Conservation (phyloP, 1,140 invertebrate species). For the Gyrodactylus salaris region DNA sequence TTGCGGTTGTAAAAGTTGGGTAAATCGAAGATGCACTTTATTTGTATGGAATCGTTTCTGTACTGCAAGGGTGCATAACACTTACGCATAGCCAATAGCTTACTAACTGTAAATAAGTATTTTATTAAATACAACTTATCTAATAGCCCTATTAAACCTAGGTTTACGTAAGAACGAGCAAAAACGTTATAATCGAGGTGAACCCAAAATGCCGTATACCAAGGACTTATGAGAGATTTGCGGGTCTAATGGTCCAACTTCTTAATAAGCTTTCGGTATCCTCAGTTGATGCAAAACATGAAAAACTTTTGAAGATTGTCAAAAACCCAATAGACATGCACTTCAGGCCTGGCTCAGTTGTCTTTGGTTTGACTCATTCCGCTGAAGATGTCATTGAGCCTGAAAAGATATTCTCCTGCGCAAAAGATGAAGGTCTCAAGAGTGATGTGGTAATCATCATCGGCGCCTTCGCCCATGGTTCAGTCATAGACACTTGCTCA, state of each 20-base stretch:
- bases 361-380: neutral
- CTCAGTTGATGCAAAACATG: neutral
- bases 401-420: neutral
- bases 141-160: slow-evolving; percentile 17
- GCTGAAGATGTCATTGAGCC: neutral
- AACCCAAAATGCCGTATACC: slow-evolving; percentile 92
- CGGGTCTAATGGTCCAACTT: slow-evolving; percentile 82
- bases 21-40: no score
- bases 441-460: neutral
- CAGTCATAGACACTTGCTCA: neutral
- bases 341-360: neutral
- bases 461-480: neutral
- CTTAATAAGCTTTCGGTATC: slow-evolving; percentile 40
- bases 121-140: no score
- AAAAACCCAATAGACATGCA: neutral
- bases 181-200: slow-evolving; percentile 87
- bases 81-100: neutral
- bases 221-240: slow-evolving; percentile 83
- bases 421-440: neutral
- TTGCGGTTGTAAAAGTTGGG: no score
- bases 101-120: neutral
- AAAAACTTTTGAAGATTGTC: slow-evolving; percentile 1
- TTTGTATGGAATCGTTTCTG: no score
- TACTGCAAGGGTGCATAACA: neutral
- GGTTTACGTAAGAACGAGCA: slow-evolving; percentile 72